Evolutionary conservation across 2,888 invertebrate species (phyloP), one percentile per base, ranked within the genome.

Genomic region (Actias luna): DNA sequence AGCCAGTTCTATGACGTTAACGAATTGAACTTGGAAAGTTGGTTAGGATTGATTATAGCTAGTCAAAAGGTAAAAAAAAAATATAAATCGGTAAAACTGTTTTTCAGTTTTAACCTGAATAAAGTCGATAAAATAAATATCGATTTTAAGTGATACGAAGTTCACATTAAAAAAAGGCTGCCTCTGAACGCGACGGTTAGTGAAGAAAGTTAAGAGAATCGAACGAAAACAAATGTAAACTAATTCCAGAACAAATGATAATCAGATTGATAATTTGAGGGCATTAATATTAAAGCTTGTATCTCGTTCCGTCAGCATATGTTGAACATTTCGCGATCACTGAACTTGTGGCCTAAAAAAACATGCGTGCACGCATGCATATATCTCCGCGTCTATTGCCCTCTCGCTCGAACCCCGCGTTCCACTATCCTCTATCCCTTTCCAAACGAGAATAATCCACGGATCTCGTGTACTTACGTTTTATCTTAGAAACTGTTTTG

Each of bases 321-420:
- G 65, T 69, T 69, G 65, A 65, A 66, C 72, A 67, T 75, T 77
- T 75, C 72, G 77, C 78, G 80, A 77, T 69, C 80, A 75, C 74
- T 79, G 77, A 79, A 80, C 80, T 72, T 72, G 65, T 80, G 80
- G 79, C 78, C 80, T 74, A 77, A 79, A 80, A 80, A 75, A 80
- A 80, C 78, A 78, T 69, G 68, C 68, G 73, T 69, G 70, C 62
- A 67, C 71, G 70, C 77, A 68, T 66, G 70, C 67, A n/a, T n/a
- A n/a, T n/a, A 59, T 35, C 59, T 62, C 35, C 36, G 29, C 55
- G 16, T 27, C 29, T 46, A 12, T 16, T 42, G 16, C 14, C 39
- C 1, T 58, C 61, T 42, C 22, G 31, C 16, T 58, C 58, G 10
- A 27, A 10, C 61, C 5, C 22, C 7, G 1, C 22, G 2, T n/a